Percentiles rank a stretch among this genome's conserved stretches.
Conservation (phyloP, 2,797 vertebrate genomes). For the Pachyuromys duprasi region DNA sequence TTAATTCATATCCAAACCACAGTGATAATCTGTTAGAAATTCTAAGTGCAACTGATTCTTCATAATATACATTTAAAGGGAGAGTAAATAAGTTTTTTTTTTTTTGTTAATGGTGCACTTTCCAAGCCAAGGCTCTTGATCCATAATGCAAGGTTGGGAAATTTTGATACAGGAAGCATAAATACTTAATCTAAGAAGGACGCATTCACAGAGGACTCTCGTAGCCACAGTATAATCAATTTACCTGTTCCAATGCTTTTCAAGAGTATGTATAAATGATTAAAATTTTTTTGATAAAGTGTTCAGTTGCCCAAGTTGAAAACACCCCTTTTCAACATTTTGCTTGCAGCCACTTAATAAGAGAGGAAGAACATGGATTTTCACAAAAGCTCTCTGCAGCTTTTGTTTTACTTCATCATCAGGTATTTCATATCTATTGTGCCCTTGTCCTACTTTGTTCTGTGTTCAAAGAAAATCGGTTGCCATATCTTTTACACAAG, state of each 20-base stretch:
- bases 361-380: neutral
- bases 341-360: neutral
- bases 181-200: neutral
- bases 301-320: neutral
- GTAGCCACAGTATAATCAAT: neutral
- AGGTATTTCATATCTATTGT: neutral
- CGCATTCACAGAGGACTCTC: neutral
- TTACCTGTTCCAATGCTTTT: neutral
- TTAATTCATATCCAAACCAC: neutral
- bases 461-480: neutral
- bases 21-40: neutral
- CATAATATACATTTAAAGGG: neutral
- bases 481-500: neutral
- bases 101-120: neutral
- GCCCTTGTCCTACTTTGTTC: neutral
- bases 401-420: neutral
- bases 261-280: neutral
- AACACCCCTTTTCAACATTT: neutral
- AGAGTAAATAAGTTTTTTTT: neutral
- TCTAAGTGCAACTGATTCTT: neutral
- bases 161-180: neutral
- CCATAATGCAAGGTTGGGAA: neutral
- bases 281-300: conserved; percentile 8
- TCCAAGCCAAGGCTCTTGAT: neutral
- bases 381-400: neutral